Conservation (phyloP, 1,140 invertebrate species). For the Stenopsyche tienmushanensis region DNA sequence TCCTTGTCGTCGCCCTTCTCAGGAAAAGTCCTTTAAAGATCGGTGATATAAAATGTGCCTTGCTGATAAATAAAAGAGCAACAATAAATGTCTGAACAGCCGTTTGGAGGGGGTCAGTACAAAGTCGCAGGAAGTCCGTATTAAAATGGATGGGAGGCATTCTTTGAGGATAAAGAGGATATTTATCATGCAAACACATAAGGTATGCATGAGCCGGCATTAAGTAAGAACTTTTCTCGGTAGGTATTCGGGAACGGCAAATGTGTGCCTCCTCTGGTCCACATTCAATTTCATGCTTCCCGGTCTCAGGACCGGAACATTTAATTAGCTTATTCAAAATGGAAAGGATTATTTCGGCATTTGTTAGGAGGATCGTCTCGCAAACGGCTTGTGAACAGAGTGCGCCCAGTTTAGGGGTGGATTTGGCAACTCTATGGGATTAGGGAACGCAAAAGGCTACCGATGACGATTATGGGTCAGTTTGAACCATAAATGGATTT, state of each 20-base stretch:
- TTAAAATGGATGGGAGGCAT: slow-evolving; percentile 5
- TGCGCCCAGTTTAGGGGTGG: too few species aligned
- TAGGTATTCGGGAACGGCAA: too few species aligned
- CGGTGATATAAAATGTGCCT: too few species aligned
- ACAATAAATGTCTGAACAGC: neutral
- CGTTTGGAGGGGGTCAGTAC: too few species aligned
- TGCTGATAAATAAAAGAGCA: too few species aligned
- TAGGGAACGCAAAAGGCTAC: slow-evolving; percentile 26
- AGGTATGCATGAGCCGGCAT: slow-evolving; percentile 6
- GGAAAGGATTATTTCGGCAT: slow-evolving; percentile 31
- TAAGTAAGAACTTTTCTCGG: neutral
- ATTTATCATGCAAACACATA: neutral
- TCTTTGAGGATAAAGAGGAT: slow-evolving; percentile 1
- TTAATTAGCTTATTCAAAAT: slow-evolving; percentile 40
- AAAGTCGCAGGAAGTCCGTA: neutral
- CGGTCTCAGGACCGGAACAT: slow-evolving; percentile 29
- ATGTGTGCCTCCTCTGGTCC: neutral
- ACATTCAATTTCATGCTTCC: slow-evolving; percentile 34
- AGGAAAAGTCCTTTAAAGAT: too few species aligned
- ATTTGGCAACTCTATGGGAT: slow-evolving; percentile 26
- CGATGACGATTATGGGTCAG: slow-evolving; percentile 39
- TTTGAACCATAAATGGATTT: slow-evolving; percentile 38
- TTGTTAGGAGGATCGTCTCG: too few species aligned
- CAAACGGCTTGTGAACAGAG: neutral
- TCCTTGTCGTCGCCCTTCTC: too few species aligned